Conservation (phyloP, 2,113 vertebrate species). For the Albula glossodonta region DNA sequence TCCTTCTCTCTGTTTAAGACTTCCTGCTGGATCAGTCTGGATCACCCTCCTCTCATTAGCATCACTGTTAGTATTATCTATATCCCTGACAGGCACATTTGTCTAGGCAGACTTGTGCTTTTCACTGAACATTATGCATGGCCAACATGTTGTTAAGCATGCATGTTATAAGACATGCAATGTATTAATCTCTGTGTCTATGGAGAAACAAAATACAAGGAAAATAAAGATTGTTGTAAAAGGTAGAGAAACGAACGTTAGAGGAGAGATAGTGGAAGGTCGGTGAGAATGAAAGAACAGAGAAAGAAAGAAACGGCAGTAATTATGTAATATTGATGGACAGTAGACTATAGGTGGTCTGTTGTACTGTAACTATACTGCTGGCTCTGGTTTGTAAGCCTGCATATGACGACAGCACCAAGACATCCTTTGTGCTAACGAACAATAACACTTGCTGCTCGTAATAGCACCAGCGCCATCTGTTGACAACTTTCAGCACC, state of each 20-base stretch:
- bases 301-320: too few species aligned
- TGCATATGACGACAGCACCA: not conserved
- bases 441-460: too few species aligned
- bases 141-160: not conserved
- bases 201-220: too few species aligned
- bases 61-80: not conserved
- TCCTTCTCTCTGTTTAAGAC: conserved; percentile 51
- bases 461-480: not conserved
- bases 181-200: too few species aligned
- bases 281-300: too few species aligned
- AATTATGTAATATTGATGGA: too few species aligned
- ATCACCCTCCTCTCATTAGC: not conserved
- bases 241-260: too few species aligned
- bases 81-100: not conserved
- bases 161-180: too few species aligned
- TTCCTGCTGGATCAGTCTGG: not conserved
- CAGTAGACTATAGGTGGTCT: not conserved
- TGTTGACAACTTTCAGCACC: not conserved
- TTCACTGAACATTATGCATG: not conserved
- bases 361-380: not conserved
- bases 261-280: too few species aligned
- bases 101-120: not conserved
- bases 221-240: too few species aligned
- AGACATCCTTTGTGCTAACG: too few species aligned
- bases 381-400: not conserved